A percentile compares a stretch with the other conserved stretches of the same genome.
phyloP scores from a whole-genome alignment of 1,140 invertebrate genomes.

The Nasonia longicornis region DNA sequence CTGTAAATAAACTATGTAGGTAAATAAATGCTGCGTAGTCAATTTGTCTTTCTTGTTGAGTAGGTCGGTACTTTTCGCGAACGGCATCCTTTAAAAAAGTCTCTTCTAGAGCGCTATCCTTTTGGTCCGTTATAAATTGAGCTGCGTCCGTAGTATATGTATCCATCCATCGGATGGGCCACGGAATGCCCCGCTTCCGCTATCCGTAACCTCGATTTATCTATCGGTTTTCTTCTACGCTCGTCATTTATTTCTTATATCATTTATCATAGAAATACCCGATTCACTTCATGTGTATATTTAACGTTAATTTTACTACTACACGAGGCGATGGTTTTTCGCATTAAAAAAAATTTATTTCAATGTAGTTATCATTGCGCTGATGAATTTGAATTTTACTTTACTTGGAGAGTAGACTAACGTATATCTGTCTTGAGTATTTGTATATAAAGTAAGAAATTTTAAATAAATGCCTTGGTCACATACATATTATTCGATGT shows the following conservation, averaged over 20 bases:
- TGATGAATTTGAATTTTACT: not conserved
- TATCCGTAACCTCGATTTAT: slow-evolving; percentile 57
- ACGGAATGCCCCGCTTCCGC: slow-evolving; percentile 53
- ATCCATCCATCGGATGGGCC: slow-evolving; percentile 54
- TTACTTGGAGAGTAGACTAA: not conserved
- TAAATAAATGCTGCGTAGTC: slow-evolving; percentile 56
- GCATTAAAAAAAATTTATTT: not conserved
- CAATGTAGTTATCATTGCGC: not conserved
- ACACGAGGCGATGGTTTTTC: not conserved
- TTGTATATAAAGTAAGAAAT: not conserved
- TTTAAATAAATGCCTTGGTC: not conserved
- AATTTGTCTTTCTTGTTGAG: slow-evolving; percentile 62
- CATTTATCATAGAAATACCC: slow-evolving; percentile 25
- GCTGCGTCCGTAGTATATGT: slow-evolving; percentile 48
- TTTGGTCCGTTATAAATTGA: slow-evolving; percentile 61
- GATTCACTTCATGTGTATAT: not conserved
- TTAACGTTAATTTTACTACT: not conserved
- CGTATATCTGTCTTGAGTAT: slow-evolving; percentile 12
- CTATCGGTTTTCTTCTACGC: slow-evolving; percentile 54
- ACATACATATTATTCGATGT: not conserved
- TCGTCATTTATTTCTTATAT: slow-evolving; percentile 38
- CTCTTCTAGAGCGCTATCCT: slow-evolving; percentile 57
- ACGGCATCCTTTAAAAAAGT: slow-evolving; percentile 58
- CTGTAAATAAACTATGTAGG: not conserved
- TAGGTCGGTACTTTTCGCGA: slow-evolving; percentile 52